A percentile compares a stretch with the other conserved stretches of the same genome.
Conservation (phyloP, 2,888 invertebrate genomes). For the Ariolimax columbianus region DNA sequence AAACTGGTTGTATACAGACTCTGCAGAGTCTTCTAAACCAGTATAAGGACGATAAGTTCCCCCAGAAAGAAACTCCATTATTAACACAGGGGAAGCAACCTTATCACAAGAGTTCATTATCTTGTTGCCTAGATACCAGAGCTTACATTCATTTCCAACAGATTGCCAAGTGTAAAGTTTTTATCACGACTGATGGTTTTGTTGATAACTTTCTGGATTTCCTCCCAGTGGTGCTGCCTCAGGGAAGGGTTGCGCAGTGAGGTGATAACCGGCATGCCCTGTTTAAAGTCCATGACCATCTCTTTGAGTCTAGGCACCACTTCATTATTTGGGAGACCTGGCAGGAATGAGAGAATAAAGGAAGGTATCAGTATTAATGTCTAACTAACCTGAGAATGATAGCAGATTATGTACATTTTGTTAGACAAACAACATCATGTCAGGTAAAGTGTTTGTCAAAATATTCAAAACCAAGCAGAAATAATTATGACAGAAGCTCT, state of each 20-base stretch:
- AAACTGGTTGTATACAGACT: no score
- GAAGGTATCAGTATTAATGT: neutral
- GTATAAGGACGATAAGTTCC: no score
- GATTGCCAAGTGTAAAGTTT: conserved; percentile 76
- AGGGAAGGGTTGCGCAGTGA: conserved; percentile 77
- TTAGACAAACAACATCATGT: no score
- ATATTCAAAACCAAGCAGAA: no score
- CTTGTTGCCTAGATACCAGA: neutral
- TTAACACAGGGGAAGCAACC: no score
- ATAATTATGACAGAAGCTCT: no score
- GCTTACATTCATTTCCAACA: conserved; percentile 78
- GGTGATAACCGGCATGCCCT: conserved; percentile 78
- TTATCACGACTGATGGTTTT: conserved; percentile 75
- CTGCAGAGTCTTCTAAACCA: no score
- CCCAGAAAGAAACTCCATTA: no score
- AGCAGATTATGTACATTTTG: neutral
- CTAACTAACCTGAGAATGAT: neutral
- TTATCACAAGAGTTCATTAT: neutral
- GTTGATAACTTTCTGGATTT: conserved; percentile 76
- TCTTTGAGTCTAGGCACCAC: conserved; percentile 77
- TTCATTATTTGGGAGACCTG: conserved; percentile 78
- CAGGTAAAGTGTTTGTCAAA: no score
- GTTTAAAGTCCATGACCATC: conserved; percentile 77
- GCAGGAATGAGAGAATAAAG: neutral
- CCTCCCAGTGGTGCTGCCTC: conserved; percentile 76